phyloP scores from a whole-genome alignment of 2,797 vertebrate species.

The Nothura maculosa region DNA sequence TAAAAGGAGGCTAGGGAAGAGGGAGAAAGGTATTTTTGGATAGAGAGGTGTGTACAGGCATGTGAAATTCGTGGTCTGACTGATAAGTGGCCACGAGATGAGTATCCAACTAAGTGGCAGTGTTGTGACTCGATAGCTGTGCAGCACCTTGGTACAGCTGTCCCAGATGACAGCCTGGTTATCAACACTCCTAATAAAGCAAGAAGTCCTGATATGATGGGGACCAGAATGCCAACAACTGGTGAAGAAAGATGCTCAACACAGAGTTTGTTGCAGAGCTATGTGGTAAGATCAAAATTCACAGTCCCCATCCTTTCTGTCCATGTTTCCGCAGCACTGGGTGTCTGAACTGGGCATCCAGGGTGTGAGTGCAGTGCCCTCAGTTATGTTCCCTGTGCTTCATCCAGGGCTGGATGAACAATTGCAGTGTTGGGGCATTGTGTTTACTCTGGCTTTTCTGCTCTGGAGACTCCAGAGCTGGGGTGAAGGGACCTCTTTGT shows the following conservation, averaged over 20 bases:
- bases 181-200: not conserved
- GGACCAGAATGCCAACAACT: not conserved
- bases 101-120: not conserved
- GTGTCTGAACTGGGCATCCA: rapidly evolving
- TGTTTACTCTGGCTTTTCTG: not conserved
- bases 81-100: not conserved
- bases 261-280: not conserved
- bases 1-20: not conserved
- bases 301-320: rapidly evolving
- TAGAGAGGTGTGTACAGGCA: rapidly evolving
- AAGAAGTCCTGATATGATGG: not conserved
- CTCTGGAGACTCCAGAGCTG: not conserved
- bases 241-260: not conserved
- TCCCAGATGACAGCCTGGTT: not conserved
- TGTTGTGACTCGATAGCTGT: rapidly evolving
- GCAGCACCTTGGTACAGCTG: not conserved
- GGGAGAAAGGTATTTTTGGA: not conserved
- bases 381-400: not conserved
- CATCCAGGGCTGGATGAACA: not conserved
- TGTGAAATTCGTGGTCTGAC: rapidly evolving
- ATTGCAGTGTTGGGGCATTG: not conserved
- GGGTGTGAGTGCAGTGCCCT: not conserved
- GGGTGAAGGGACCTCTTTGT: not conserved
- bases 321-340: rapidly evolving
- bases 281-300: rapidly evolving